phyloP scores from a whole-genome alignment of 2,888 invertebrate species.

The Suillia variegata region DNA sequence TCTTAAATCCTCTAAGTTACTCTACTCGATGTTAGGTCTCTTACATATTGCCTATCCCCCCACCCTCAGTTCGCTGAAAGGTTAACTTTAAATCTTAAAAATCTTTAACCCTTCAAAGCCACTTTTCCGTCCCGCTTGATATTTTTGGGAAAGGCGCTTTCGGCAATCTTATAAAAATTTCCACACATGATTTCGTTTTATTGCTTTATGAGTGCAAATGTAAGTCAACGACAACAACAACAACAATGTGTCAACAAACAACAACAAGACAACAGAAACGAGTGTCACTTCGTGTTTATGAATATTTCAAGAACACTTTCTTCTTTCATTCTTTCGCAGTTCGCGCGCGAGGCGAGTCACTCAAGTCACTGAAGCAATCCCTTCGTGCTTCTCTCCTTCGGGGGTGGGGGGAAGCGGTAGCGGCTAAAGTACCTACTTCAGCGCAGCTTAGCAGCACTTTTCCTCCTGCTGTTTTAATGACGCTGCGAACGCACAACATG shows the following conservation, averaged over 20 bases:
- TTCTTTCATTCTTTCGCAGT: background rate
- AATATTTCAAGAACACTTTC: constrained; percentile 4
- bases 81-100: too few relatives aligned
- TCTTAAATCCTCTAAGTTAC: too few relatives aligned
- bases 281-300: constrained; percentile 2
- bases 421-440: background rate
- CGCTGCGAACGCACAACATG: background rate
- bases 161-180: background rate
- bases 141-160: too few relatives aligned
- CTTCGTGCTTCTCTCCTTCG: too few relatives aligned
- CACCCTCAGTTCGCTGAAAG: too few relatives aligned
- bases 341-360: too few relatives aligned
- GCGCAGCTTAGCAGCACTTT: constrained; percentile 3
- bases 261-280: background rate
- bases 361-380: background rate
- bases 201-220: constrained; percentile 1
- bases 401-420: too few relatives aligned
- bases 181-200: constrained; percentile 6
- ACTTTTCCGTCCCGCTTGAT: too few relatives aligned
- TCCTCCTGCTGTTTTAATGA: constrained; percentile 4
- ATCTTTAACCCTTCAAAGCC: too few relatives aligned
- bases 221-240: background rate
- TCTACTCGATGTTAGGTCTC: too few relatives aligned
- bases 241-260: too few relatives aligned
- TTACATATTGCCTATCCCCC: too few relatives aligned